Base-by-base conservation (phyloP, 2,113 vertebrate species). In the Carassius carassius region DNA sequence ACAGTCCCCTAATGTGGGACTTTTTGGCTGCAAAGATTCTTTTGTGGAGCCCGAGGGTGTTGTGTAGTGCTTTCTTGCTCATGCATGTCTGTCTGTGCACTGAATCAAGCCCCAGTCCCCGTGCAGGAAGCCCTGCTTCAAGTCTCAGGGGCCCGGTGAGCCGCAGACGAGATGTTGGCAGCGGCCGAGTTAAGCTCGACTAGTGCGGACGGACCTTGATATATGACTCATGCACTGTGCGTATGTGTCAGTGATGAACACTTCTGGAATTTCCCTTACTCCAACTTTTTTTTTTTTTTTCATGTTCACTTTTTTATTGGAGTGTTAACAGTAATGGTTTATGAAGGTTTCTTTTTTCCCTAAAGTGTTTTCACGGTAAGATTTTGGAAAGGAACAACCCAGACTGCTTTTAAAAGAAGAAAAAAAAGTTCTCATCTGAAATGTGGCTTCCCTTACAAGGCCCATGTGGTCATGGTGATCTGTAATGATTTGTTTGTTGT, bases 41-140 rank as follows among this genome's bases (percentile, higher is more conserved):
- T 83, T 87, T 75, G 63, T 78, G 69, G 86, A 89, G 84, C 85
- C 88, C 81, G 63, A n/a, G 88, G 90, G 91, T 86, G 74, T 89
- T 81, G 79, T 87, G 87, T 60, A 87, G 88, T 81, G 76, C 84
- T 85, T 87, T 84, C 82, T 85, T 49, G 25, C 87, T 88, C 85
- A 85, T 81, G 90, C 87, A 83, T 89, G 89, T 91, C 90, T 91
- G 90, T 91, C 76, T 74, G 69, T 84, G 70, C 87, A 89, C 84
- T 86, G 88, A 85, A 88, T 87, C 79, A 56, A 85, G 82, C 87
- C 87, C 85, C 84, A 86, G 89, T 65, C 62, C 86, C 86, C 11
- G 44, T 73, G 6, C 81, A 87, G 86, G 87, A 72, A 84, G 69
- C 60, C 1, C 85, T 89, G 77, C 69, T 86, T 70, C 29, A 74